These are phyloP conservation scores for Puma concolor DNA, from an alignment of 2,113 vertebrate species.

Conservation along the genomic window DNA sequence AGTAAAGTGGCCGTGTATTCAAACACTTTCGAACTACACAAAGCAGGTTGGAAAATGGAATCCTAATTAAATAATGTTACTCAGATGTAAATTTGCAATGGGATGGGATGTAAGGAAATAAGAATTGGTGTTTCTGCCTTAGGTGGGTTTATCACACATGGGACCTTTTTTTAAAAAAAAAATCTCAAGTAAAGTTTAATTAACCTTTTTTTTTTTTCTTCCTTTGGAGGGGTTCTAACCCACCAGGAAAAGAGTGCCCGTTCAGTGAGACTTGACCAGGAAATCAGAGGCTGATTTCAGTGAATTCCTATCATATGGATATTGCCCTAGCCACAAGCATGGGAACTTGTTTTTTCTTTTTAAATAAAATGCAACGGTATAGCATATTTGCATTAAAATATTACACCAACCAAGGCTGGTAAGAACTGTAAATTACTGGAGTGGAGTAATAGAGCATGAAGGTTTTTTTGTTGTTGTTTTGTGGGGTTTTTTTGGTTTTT, in stretches of 20 bases:
- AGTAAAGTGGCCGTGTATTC: conserved; percentile 84
- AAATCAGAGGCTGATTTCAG: conserved; percentile 74
- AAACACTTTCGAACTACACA: conserved; percentile 83
- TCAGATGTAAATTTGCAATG: conserved; percentile 83
- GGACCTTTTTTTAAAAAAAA: conserved; percentile 66
- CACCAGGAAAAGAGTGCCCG: conserved; percentile 73
- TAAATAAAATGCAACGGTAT: conserved; percentile 80
- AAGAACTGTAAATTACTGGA: conserved; percentile 88
- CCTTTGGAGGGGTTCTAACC: conserved; percentile 48
- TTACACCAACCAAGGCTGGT: conserved; percentile 85
- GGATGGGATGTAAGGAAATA: conserved; percentile 79
- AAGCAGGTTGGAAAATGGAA: conserved; percentile 84
- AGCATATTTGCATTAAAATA: conserved; percentile 88
- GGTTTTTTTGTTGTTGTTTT: conserved; percentile 71
- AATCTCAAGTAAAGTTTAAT: conserved; percentile 67
- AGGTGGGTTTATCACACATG: conserved; percentile 75
- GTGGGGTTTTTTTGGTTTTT: conserved; percentile 61
- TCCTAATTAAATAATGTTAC: conserved; percentile 87
- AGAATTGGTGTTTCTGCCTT: conserved; percentile 69
- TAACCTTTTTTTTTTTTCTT: not conserved
- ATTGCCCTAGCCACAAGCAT: conserved; percentile 75
- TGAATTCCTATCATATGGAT: conserved; percentile 59
- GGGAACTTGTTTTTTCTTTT: conserved; percentile 74
- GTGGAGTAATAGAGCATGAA: conserved; percentile 87
- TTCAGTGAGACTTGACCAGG: conserved; percentile 55